Evolutionary conservation across 1,140 invertebrate genomes (phyloP).

Genomic region (Saccostrea echinata): DNA sequence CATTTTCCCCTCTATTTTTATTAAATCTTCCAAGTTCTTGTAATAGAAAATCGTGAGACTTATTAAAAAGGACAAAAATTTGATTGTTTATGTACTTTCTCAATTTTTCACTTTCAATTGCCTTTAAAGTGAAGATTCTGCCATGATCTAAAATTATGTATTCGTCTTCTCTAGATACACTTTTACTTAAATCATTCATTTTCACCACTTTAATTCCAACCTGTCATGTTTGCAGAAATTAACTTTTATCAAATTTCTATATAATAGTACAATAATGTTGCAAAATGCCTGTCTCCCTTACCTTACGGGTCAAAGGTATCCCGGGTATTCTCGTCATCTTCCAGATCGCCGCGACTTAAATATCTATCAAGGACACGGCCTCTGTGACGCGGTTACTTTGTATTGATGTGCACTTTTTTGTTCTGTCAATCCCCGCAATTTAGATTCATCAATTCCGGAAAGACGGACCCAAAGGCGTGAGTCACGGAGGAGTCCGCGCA

Average conservation of each 20-base stretch:
- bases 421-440: conserved; percentile 21
- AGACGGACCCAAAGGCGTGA: conserved; percentile 17
- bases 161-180: too few species aligned
- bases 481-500: neutral
- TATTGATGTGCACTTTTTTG: conserved; percentile 1
- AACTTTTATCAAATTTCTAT: neutral
- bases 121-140: too few species aligned
- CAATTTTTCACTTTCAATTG: too few species aligned
- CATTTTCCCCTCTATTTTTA: too few species aligned
- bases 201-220: too few species aligned
- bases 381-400: conserved; percentile 12
- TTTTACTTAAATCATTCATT: too few species aligned
- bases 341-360: neutral
- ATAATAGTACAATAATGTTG: neutral
- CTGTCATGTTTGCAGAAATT: too few species aligned
- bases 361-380: neutral
- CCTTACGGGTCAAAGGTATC: conserved; percentile 19
- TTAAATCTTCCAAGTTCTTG: too few species aligned
- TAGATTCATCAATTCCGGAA: conserved; percentile 19
- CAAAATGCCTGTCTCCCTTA: neutral
- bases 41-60: too few species aligned
- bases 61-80: too few species aligned
- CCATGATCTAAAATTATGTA: too few species aligned
- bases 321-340: neutral
- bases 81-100: too few species aligned